A percentile compares a stretch with the other conserved stretches of the same genome.
These are phyloP conservation scores for Spea hammondii DNA, from an alignment of 2,797 vertebrate genomes.

Conservation along the genomic window DNA sequence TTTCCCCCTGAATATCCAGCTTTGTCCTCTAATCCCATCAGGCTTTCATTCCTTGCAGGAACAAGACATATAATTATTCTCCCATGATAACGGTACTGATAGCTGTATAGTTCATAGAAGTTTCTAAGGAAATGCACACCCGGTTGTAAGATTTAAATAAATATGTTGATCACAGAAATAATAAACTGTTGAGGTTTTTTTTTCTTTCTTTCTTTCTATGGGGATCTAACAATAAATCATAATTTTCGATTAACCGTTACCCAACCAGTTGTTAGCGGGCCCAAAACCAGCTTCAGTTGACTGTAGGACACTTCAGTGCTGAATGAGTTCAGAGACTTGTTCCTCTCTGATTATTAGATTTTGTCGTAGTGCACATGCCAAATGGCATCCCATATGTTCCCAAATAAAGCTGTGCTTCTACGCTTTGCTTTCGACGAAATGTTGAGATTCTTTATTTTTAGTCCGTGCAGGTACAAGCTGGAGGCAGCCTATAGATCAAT, in stretches of 20 bases:
- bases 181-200: not conserved
- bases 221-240: not conserved
- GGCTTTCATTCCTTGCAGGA: slow-evolving; percentile 34
- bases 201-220: not conserved
- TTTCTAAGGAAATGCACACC: slow-evolving; percentile 19
- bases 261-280: slow-evolving; percentile 18
- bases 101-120: slow-evolving; percentile 13
- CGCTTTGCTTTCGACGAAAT: slow-evolving; percentile 41
- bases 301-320: slow-evolving; percentile 25
- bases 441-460: slow-evolving; percentile 21
- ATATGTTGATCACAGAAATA: not conserved
- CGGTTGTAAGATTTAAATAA: not conserved
- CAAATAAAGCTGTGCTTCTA: slow-evolving; percentile 19
- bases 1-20: slow-evolving; percentile 45
- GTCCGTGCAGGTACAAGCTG: slow-evolving; percentile 22
- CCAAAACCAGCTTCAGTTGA: slow-evolving; percentile 19
- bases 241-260: slow-evolving; percentile 2
- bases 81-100: slow-evolving; percentile 13
- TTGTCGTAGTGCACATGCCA: slow-evolving; percentile 30
- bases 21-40: slow-evolving; percentile 50
- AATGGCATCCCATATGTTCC: slow-evolving; percentile 46
- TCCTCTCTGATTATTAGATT: slow-evolving; percentile 42
- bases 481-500: not conserved
- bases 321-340: slow-evolving; percentile 36
- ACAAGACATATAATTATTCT: slow-evolving; percentile 38